phyloP scores from a whole-genome alignment of 2,113 vertebrate species.

The Bufo bufo region DNA sequence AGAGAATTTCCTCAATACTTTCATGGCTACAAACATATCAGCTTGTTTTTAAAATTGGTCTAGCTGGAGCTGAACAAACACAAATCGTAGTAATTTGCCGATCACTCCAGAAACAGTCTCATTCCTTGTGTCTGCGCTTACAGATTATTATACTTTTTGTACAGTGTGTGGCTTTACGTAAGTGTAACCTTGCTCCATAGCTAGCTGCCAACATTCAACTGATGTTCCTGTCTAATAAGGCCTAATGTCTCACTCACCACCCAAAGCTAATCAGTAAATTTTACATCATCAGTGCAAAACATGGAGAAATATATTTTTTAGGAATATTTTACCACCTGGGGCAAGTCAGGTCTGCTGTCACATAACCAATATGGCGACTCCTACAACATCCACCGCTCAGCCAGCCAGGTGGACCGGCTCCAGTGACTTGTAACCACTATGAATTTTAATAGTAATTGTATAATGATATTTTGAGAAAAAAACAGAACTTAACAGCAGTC shows the following conservation, averaged over 20 bases:
- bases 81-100: constrained; percentile 5
- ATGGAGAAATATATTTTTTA: background rate
- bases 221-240: background rate
- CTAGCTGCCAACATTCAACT: background rate
- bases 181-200: background rate
- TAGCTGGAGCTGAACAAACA: background rate
- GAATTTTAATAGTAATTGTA: too few relatives aligned
- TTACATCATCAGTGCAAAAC: constrained; percentile 3
- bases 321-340: background rate
- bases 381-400: background rate
- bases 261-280: constrained; percentile 15
- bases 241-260: background rate
- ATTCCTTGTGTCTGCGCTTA: background rate
- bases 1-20: background rate
- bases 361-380: background rate
- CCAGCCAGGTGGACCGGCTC: too few relatives aligned
- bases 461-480: too few relatives aligned
- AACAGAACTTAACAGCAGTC: too few relatives aligned
- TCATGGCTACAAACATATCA: background rate
- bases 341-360: background rate
- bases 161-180: background rate
- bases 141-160: background rate
- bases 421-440: too few relatives aligned
- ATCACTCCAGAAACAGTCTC: background rate
- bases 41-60: background rate